A percentile compares a stretch with the other conserved stretches of the same genome.
Evolutionary conservation across 2,797 vertebrate species (phyloP).

Genomic region (Hylomyscus alleni): DNA sequence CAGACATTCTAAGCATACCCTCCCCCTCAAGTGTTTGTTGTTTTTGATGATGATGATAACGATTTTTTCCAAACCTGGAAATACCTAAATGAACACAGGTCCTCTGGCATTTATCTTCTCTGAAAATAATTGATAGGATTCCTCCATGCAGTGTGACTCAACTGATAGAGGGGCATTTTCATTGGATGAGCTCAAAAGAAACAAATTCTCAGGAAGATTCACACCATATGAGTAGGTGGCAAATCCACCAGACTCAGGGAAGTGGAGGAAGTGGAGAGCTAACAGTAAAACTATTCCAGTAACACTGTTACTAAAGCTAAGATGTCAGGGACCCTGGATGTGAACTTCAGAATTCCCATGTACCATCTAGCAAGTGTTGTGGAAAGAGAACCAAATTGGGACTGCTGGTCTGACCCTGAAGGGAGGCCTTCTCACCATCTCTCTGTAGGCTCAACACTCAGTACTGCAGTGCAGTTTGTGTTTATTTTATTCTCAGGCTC

Average conservation of each 20-base stretch:
- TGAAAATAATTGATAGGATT: background rate
- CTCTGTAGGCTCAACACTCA: slow-evolving; percentile 54
- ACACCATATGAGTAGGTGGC: slow-evolving; percentile 14
- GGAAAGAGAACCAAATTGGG: background rate
- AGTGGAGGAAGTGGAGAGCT: slow-evolving; percentile 3
- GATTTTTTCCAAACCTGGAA: slow-evolving; percentile 13
- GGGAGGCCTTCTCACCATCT: background rate
- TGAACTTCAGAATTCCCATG: background rate
- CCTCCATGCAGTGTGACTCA: background rate
- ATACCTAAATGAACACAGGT: background rate
- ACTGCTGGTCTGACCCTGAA: background rate
- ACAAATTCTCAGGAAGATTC: background rate
- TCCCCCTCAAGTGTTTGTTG: background rate
- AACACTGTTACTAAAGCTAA: background rate
- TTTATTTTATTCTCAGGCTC: slow-evolving; percentile 72
- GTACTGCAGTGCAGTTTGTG: slow-evolving; percentile 56
- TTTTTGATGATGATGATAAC: background rate
- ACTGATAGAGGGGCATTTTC: background rate
- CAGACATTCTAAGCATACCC: background rate
- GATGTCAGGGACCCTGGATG: background rate
- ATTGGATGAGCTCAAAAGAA: background rate
- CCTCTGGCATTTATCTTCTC: background rate
- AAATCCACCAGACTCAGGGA: background rate
- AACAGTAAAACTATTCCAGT: slow-evolving; percentile 27
- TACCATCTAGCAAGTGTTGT: background rate